Base-by-base conservation (phyloP, 2,888 invertebrate genomes). In the Lasioglossum morio region DNA sequence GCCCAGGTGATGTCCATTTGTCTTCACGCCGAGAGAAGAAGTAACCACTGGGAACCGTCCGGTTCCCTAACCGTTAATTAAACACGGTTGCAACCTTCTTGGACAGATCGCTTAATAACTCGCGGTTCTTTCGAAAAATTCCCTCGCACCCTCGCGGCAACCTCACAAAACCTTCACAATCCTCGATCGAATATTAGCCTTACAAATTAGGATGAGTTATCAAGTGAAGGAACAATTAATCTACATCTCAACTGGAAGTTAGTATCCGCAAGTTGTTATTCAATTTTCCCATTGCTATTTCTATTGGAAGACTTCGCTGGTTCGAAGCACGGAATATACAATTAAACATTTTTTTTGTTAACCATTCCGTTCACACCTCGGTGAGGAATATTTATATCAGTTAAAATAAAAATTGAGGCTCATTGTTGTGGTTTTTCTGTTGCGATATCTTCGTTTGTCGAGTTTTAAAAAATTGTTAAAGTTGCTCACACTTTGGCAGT, bases 1-100 rank as follows among this genome's bases (percentile, higher is more conserved):
- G 34, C 27, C 57, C 43, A 30, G 43, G 81, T 72, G 77, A 77
- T 77, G 77, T 63, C 60, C 60, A 72, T 77, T 81, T 60, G 81
- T 72, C 77, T 81, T 72, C 14, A 27, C 79, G 27, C 75, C 30
- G 30, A 37, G 46, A 46, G 46, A 48, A 74, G 76, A 66, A 63
- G 77, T 37, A 74, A 72, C 53, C 63, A 37, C 37, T 37, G 37
- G 30, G 70, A 43, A 66, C 77, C 37, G n/a, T 23, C 40, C 69
- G 73, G 7, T 81, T 48, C 74, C 16, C 60, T 63, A 72, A 70
- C 75, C 63, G 75, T 46, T 83, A 83, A 83, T 83, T 83, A 83
- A 82, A 48, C 75, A 63, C 83, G 63, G 83, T 83, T 83, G 75
- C 82, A 60, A 72, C 63, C 83, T 76, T 83, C 82, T 82, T 83